These are phyloP conservation scores for Sebastes oblongus DNA, from an alignment of 2,797 vertebrate genomes.

Conservation along the genomic window DNA sequence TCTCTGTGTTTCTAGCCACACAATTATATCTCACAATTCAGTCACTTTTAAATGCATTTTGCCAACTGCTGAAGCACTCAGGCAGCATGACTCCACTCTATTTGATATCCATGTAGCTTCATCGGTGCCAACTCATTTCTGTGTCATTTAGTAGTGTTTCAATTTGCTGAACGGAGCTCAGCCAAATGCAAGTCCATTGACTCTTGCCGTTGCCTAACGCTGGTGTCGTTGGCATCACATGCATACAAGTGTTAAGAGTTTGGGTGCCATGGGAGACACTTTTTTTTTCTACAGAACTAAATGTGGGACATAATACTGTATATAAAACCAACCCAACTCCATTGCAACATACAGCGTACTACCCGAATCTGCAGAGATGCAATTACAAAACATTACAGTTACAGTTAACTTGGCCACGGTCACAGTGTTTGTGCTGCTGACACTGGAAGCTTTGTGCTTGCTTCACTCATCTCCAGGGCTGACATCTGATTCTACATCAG, in stretches of 20 bases:
- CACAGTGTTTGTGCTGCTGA: background rate
- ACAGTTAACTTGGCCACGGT: conserved; percentile 1
- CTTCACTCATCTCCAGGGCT: conserved; percentile 1
- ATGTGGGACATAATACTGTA: conserved; percentile 15
- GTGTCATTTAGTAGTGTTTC: background rate
- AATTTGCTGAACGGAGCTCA: conserved; percentile 18
- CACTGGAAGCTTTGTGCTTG: background rate
- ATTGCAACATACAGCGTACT: conserved; percentile 32
- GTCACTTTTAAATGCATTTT: background rate
- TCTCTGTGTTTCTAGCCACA: background rate
- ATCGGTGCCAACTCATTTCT: conserved; percentile 30
- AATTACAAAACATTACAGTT: conserved; percentile 33
- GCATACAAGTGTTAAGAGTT: background rate
- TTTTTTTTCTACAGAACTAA: conserved; percentile 22
- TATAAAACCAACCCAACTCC: conserved; percentile 23
- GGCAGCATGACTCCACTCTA: background rate
- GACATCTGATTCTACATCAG: background rate
- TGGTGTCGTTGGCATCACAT: conserved; percentile 32
- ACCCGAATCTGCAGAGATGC: conserved; percentile 4
- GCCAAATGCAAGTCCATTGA: conserved; percentile 25
- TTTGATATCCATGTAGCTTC: conserved; percentile 12
- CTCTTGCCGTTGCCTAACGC: conserved; percentile 7
- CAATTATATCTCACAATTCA: background rate
- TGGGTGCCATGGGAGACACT: background rate
- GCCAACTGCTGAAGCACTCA: conserved; percentile 7